Evolutionary conservation across 2,113 vertebrate genomes (phyloP), one percentile per base, ranked within the genome.

Genomic region (Scatophagus argus): DNA sequence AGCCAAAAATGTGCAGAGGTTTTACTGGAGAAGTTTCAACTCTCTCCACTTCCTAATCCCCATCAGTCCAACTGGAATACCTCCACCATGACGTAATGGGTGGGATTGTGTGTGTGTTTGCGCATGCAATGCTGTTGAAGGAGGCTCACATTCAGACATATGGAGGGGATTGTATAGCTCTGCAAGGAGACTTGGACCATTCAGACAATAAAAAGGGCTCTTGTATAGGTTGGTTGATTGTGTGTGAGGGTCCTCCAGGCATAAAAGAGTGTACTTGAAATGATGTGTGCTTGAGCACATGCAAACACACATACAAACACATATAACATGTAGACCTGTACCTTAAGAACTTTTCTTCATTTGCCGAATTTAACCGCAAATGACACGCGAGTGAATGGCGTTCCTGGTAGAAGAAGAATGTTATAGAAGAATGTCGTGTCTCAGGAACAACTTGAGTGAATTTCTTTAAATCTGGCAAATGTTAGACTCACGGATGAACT

Each of bases 1-100:
- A 58, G 72, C 90, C 86, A 60, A 81, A n/a, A 94, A 94, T 91
- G 86, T 82, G 90, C 91, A 92, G 88, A 51, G 82, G 69, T 93
- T 95, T 93, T 67, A 71, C 91, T 93, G 69, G 71, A 91, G 70
- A 77, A 46, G 49, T 72, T 77, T 76, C 47, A 34, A 21, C 60
- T 59, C 86, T 89, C 64, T 90, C 87, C 84, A 90, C 62, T 89
- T 92, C 90, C 90, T 95, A 93, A 94, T 94, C 92, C 58, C 43
- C 85, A 44, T 6, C 81, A 81, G 92, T 91, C 70, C 90, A 80
- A 91, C 86, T 83, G 79, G 87, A 94, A 93, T 95, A 89, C 74
- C 60, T 82, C 65, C 43, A 47, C 56, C 34, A 52, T 82, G 85
- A 95, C 85, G 92, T 92, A 94, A 65, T 77, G 17, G 27, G 54